Base-by-base conservation (phyloP, 1,140 invertebrate species). In the Lucilia sericata region DNA sequence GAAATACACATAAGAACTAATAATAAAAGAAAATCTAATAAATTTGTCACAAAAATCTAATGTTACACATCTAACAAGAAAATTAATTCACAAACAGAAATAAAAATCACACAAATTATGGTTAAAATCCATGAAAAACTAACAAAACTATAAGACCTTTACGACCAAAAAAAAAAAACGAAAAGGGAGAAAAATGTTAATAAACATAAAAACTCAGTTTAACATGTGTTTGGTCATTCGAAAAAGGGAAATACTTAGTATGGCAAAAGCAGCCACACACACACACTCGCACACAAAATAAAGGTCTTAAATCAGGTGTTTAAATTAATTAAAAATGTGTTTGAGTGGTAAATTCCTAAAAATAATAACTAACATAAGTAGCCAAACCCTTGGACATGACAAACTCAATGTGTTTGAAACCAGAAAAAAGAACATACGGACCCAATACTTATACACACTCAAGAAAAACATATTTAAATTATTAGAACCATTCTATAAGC, bases 321-420 rank as follows among this genome's bases (percentile, higher is more conserved):
- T 78, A 78, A 78, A 78, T 78, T 78, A 78, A 78, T 78, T 78
- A 78, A 78, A 78, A 78, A 78, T 60, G 42, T 42, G 42, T 42
- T 42, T 42, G 42, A 30, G 25, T 30, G 25, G 25, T 30, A 30
- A 2, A 55, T 60, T n/a, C 5, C 55, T n/a, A 60, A 60, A 17
- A 3, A 30, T 30, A 30, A 30, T 3, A 30, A 30, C 25, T 30
- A 60, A 7, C 55, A 60, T n/a, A 60, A 17, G 14, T 7, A 60
- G n/a, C 55, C 55, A 60, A 60, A 60, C 55, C 55, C 55, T 60
- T 60, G 55, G 14, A 30, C 25, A 30, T 30, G 3, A 30, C 25
- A 30, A 30, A 30, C 25, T 2, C 3, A 17, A 60, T 60, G 55
- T 17, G n/a, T 60, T 60, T n/a, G 4, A n/a, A n/a, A n/a, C 55